Evolutionary conservation across 2,888 invertebrate genomes (phyloP).

Genomic region (Poecilobothrus nobilitatus): DNA sequence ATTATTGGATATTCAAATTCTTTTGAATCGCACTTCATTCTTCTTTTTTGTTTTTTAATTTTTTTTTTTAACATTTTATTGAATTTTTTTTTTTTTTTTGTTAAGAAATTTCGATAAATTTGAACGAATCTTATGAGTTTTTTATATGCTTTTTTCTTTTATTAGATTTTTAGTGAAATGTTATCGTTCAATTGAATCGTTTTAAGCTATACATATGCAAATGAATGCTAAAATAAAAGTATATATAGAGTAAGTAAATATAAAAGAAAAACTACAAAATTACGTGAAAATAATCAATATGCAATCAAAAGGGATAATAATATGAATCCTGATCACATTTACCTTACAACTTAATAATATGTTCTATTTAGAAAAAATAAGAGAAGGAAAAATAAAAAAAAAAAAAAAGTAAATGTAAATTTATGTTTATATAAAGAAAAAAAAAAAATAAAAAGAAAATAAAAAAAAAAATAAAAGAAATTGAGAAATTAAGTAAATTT

Average conservation of each 20-base stretch:
- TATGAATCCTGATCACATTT: not conserved
- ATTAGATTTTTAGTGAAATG: not conserved
- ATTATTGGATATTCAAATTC: not conserved
- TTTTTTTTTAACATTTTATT: not conserved
- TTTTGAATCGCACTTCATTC: not conserved
- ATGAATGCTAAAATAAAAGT: not conserved
- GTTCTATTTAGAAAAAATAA: not conserved
- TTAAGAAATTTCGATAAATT: conserved; percentile 6
- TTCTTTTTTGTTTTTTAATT: not conserved
- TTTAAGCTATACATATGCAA: not conserved
- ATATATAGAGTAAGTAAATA: not conserved
- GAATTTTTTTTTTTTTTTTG: not conserved
- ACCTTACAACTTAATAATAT: conserved; percentile 2
- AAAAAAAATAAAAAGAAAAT: too few species aligned
- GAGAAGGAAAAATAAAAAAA: too few species aligned
- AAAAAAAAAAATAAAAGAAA: too few species aligned
- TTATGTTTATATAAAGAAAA: not conserved
- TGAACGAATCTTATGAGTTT: not conserved
- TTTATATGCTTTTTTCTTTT: not conserved
- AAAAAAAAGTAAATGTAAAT: not conserved
- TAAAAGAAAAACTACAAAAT: conserved; percentile 1
- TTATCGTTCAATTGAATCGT: not conserved
- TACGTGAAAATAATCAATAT: not conserved
- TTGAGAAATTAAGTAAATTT: too few species aligned
- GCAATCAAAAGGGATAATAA: not conserved